Percentiles rank a stretch among this genome's conserved stretches.
Conservation (phyloP, 2,888 invertebrate genomes). For the Pedicia rivosa region DNA sequence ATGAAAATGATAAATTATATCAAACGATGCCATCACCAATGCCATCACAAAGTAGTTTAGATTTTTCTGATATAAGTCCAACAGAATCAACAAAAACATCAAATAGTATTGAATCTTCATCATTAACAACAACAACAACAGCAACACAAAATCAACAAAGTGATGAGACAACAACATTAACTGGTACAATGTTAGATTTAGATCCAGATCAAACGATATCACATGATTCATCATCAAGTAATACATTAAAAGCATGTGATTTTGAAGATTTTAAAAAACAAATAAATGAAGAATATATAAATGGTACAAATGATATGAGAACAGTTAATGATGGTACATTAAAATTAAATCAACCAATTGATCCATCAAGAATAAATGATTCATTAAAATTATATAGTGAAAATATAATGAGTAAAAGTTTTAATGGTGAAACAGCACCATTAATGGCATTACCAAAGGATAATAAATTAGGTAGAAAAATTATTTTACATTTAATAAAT, state of each 20-base stretch:
- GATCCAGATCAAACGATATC: too few relatives aligned
- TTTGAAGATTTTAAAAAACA: constrained; percentile 30
- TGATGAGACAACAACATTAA: constrained; percentile 5
- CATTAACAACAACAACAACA: constrained; percentile 8
- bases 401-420: constrained; percentile 30
- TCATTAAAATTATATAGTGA: constrained; percentile 31
- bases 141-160: constrained; percentile 14
- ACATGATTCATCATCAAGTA: constrained; percentile 19
- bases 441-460: too few relatives aligned
- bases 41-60: constrained; percentile 32
- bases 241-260: constrained; percentile 31
- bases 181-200: constrained; percentile 13
- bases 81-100: constrained; percentile 13
- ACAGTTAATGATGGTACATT: constrained; percentile 25
- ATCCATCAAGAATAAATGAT: constrained; percentile 32
- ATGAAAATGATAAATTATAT: constrained; percentile 45
- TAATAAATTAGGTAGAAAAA: too few relatives aligned
- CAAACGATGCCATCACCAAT: constrained; percentile 53
- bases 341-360: constrained; percentile 32
- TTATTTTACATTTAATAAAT: too few relatives aligned
- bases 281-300: constrained; percentile 28
- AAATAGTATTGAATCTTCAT: constrained; percentile 14
- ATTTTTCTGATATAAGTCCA: constrained; percentile 11
- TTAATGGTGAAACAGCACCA: constrained; percentile 25
- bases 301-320: constrained; percentile 27